These are phyloP conservation scores for Cisticola juncidis DNA, from an alignment of 2,113 vertebrate species.

Conservation along the genomic window DNA sequence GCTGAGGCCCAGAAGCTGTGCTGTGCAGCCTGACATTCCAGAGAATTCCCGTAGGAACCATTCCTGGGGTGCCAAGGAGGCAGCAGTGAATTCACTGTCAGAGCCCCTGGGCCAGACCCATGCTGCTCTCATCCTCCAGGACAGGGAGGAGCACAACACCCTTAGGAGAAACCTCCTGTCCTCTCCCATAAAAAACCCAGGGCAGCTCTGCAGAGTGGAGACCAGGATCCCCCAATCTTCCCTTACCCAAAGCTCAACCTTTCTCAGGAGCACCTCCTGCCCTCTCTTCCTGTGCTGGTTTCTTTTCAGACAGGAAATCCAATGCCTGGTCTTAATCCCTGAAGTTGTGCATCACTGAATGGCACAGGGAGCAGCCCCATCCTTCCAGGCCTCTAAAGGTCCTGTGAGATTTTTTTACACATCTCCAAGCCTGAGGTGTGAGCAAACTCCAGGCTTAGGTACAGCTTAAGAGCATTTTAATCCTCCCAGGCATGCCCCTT, in stretches of 20 bases:
- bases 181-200: not conserved
- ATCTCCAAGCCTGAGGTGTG: not conserved
- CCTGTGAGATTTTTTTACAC: not conserved
- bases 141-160: not conserved
- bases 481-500: not conserved
- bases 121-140: not conserved
- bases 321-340: not conserved
- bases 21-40: not conserved
- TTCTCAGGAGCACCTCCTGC: not conserved
- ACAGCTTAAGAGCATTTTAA: not conserved
- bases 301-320: not conserved
- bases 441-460: not conserved
- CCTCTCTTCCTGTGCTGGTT: fast-evolving
- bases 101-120: not conserved
- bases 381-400: not conserved
- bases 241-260: not conserved
- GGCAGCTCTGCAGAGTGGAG: not conserved
- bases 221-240: not conserved
- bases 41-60: not conserved
- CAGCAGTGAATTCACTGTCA: not conserved
- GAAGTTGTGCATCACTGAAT: not conserved
- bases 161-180: not conserved
- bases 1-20: not conserved
- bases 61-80: not conserved
- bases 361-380: not conserved